These are phyloP conservation scores for Speoplatyrhinus poulsoni DNA, from an alignment of 2,113 vertebrate genomes.

Conservation along the genomic window DNA sequence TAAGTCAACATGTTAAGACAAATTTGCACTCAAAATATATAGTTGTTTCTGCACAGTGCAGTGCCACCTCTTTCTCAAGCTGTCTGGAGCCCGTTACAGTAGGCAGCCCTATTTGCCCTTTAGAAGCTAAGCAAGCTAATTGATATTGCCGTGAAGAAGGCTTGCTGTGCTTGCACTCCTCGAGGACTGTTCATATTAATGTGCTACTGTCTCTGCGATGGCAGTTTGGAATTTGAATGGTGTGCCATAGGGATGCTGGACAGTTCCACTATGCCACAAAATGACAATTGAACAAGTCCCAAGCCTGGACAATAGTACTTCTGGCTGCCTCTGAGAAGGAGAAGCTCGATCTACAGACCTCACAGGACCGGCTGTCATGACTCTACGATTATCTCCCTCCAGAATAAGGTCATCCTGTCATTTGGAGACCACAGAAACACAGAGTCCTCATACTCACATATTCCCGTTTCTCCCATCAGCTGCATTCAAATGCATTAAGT, in stretches of 20 bases:
- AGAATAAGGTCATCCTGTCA: constrained; percentile 51
- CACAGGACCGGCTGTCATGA: constrained; percentile 51
- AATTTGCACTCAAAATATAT: constrained; percentile 12
- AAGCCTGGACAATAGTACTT: constrained; percentile 39
- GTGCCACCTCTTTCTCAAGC: neutral
- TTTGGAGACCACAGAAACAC: constrained; percentile 39
- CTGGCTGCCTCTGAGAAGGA: constrained; percentile 29
- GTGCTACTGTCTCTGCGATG: constrained; percentile 21
- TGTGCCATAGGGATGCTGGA: constrained; percentile 18
- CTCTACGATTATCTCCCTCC: constrained; percentile 48
- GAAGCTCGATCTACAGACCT: constrained; percentile 50
- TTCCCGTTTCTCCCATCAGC: neutral
- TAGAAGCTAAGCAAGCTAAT: constrained; percentile 26
- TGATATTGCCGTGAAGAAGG: constrained; percentile 26
- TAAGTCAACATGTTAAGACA: constrained; percentile 21
- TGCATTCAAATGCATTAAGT: neutral
- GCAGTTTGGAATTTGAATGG: constrained; percentile 30
- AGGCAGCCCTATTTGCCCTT: constrained; percentile 22
- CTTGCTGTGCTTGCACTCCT: constrained; percentile 17
- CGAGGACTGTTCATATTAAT: constrained; percentile 24
- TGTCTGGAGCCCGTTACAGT: constrained; percentile 1
- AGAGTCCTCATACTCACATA: neutral
- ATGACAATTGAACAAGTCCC: constrained; percentile 32
- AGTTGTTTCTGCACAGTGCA: constrained; percentile 8
- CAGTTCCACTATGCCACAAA: constrained; percentile 44